Conservation (phyloP, 2,797 vertebrate species). For the Sciurus carolinensis region DNA sequence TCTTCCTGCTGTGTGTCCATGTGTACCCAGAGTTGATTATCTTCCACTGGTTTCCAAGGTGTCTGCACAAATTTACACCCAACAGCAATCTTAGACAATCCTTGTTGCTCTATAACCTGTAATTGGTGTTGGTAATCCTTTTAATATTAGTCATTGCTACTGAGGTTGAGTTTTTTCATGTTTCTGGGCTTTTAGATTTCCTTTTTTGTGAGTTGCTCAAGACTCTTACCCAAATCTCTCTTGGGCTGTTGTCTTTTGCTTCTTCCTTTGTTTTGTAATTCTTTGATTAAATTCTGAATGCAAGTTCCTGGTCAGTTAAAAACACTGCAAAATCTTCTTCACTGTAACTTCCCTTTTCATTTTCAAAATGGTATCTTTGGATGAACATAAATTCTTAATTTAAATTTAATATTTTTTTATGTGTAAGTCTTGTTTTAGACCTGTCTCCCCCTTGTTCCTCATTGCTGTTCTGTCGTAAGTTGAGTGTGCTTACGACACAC, state of each 20-base stretch:
- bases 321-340: background rate
- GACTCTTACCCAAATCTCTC: conserved; percentile 62
- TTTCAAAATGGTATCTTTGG: background rate
- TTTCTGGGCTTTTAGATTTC: conserved; percentile 50
- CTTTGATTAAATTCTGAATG: conserved; percentile 23
- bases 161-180: background rate
- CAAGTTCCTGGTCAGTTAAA: background rate
- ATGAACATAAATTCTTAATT: background rate
- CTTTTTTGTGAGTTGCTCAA: conserved; percentile 53
- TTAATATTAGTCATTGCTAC: conserved; percentile 48
- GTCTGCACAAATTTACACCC: background rate
- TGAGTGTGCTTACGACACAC: no score
- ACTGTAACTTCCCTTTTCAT: conserved; percentile 2
- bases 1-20: background rate
- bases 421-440: background rate
- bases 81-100: background rate
- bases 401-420: conserved; percentile 9
- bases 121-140: background rate
- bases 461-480: background rate
- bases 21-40: background rate
- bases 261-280: conserved; percentile 58
- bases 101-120: background rate
- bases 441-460: background rate
- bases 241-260: background rate
- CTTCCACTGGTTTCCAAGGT: conserved; percentile 41